A percentile compares a stretch with the other conserved stretches of the same genome.
Evolutionary conservation across 2,888 invertebrate species (phyloP).

Genomic region (Stictocephala bisonia): DNA sequence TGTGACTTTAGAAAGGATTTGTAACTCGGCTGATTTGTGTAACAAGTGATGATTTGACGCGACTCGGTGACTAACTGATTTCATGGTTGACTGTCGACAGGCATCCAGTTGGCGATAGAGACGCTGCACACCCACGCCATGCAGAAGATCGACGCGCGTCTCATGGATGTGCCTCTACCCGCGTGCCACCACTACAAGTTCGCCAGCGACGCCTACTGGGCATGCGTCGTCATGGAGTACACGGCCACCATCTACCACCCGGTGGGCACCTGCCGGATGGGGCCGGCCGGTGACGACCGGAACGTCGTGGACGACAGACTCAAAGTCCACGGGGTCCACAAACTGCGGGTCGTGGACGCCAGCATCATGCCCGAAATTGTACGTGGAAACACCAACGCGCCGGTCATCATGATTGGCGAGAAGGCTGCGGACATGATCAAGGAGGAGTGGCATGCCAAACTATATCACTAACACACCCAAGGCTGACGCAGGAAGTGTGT

Average conservation of each 20-base stretch:
- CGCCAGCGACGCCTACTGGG: constrained; percentile 75
- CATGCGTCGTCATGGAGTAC: constrained; percentile 73
- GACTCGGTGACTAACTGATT: too few species aligned
- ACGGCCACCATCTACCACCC: constrained; percentile 78
- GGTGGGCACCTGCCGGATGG: constrained; percentile 63
- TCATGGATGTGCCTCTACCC: constrained; percentile 70
- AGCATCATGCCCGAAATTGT: constrained; percentile 75
- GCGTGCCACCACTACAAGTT: constrained; percentile 68
- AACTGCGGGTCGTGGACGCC: constrained; percentile 76
- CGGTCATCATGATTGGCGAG: constrained; percentile 70
- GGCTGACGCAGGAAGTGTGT: too few species aligned
- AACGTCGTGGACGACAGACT: constrained; percentile 64
- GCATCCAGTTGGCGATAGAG: constrained; percentile 70
- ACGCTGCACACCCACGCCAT: constrained; percentile 73
- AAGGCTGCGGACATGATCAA: constrained; percentile 63
- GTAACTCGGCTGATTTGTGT: too few species aligned
- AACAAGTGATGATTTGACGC: too few species aligned
- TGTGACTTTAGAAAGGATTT: too few species aligned
- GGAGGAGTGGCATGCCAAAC: constrained; percentile 55
- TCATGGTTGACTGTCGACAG: too few species aligned
- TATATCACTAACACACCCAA: too few species aligned
- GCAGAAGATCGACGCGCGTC: constrained; percentile 68
- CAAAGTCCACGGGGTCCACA: constrained; percentile 72
- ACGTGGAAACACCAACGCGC: constrained; percentile 67
- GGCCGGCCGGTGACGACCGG: constrained; percentile 61